Conservation (phyloP, 1,140 invertebrate species). For the Epicauta chinensis region DNA sequence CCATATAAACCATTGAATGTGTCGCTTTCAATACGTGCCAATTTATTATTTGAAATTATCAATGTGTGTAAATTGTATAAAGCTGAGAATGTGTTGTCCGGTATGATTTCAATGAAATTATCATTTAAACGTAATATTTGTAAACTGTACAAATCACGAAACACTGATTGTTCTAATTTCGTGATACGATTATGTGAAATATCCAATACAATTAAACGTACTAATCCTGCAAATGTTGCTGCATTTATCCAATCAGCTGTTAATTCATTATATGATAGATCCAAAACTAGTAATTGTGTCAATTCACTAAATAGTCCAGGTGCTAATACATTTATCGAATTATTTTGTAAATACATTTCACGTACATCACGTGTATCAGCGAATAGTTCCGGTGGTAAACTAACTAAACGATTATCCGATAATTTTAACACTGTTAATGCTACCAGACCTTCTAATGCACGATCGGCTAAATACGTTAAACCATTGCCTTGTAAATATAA, state of each 20-base stretch:
- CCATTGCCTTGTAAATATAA: conserved; percentile 59
- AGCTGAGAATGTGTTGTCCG: conserved; percentile 75
- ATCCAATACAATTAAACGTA: conserved; percentile 73
- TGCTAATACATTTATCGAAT: conserved; percentile 79
- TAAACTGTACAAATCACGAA: conserved; percentile 71
- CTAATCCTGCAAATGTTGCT: conserved; percentile 76
- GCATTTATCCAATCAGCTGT: conserved; percentile 82
- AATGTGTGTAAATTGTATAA: conserved; percentile 78
- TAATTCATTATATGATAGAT: conserved; percentile 80
- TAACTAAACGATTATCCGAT: conserved; percentile 73
- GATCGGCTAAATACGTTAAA: conserved; percentile 71
- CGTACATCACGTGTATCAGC: conserved; percentile 70
- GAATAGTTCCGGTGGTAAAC: conserved; percentile 76
- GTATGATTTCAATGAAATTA: conserved; percentile 73
- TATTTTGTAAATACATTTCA: conserved; percentile 78
- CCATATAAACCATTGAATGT: conserved; percentile 73
- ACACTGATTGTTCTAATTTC: conserved; percentile 71
- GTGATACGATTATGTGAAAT: conserved; percentile 74
- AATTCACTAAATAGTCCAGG: conserved; percentile 79
- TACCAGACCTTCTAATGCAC: conserved; percentile 71
- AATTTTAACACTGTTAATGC: conserved; percentile 71
- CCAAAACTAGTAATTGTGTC: conserved; percentile 71
- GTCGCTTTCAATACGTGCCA: conserved; percentile 68
- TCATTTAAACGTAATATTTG: conserved; percentile 77
- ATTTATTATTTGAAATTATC: conserved; percentile 77